A percentile compares a stretch with the other conserved stretches of the same genome.
Conservation (phyloP, 2,113 vertebrate species). For the Tyrannus savana region DNA sequence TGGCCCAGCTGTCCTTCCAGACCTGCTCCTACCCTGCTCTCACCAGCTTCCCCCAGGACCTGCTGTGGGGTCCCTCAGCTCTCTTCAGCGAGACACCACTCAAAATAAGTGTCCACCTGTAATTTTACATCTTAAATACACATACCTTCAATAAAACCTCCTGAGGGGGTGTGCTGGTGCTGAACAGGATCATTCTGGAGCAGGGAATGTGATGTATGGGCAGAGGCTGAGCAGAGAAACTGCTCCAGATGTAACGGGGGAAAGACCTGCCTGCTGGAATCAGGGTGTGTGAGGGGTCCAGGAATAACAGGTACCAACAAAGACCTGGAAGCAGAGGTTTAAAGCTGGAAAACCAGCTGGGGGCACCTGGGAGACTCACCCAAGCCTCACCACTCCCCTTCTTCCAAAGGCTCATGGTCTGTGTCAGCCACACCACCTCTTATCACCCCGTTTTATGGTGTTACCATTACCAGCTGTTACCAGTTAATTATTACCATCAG, state of each 20-base stretch:
- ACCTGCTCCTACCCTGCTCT: neutral
- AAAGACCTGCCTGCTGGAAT: neutral
- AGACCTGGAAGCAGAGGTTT: neutral
- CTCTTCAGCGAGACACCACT: neutral
- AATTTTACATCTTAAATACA: neutral
- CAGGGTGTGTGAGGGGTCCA: fast-evolving
- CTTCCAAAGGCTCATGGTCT: neutral
- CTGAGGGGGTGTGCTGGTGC: neutral
- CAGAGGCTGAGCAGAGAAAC: neutral
- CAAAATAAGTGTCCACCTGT: fast-evolving
- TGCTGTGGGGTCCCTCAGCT: neutral
- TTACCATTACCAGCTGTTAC: neutral
- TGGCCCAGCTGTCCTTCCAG: neutral
- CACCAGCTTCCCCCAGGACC: neutral
- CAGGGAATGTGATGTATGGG: fast-evolving
- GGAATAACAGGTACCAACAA: fast-evolving
- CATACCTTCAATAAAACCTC: neutral
- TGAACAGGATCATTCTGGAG: neutral
- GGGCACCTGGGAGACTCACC: fast-evolving
- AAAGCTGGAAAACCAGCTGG: neutral
- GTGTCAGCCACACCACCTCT: neutral
- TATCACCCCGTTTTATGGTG: neutral
- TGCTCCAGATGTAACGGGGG: fast-evolving
- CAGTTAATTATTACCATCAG: neutral
- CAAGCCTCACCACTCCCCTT: fast-evolving